A percentile compares a stretch with the other conserved stretches of the same genome.
Conservation (phyloP, 2,113 vertebrate genomes). For the Corynorhinus townsendii region DNA sequence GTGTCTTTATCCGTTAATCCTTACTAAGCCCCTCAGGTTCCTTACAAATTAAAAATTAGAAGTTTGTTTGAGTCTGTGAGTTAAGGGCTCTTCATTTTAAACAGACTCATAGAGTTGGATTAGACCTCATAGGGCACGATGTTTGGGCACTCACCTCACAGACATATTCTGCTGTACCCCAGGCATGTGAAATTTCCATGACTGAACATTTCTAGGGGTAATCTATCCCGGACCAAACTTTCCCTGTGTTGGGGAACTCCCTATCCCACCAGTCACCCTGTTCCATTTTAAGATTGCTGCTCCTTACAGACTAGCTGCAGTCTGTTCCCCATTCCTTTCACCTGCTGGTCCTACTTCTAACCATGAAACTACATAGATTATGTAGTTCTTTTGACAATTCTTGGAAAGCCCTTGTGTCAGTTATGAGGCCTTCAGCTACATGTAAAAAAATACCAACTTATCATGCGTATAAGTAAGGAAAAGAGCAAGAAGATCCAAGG, state of each 20-base stretch:
- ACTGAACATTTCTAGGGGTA: neutral
- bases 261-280: neutral
- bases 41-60: neutral
- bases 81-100: constrained; percentile 17
- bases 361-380: neutral
- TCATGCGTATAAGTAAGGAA: neutral
- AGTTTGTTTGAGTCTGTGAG: neutral
- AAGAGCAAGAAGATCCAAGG: neutral
- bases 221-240: neutral
- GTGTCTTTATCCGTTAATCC: neutral
- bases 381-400: neutral
- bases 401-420: neutral
- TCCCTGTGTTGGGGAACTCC: neutral
- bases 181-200: neutral
- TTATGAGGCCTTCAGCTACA: neutral
- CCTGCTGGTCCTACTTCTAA: neutral
- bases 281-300: neutral
- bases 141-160: neutral
- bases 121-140: neutral
- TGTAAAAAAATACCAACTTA: neutral
- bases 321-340: neutral
- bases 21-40: neutral
- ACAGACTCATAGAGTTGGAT: neutral
- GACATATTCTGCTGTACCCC: neutral
- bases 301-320: neutral